These are phyloP conservation scores for Orthosia gothica DNA, from an alignment of 2,888 invertebrate genomes.

Conservation along the genomic window DNA sequence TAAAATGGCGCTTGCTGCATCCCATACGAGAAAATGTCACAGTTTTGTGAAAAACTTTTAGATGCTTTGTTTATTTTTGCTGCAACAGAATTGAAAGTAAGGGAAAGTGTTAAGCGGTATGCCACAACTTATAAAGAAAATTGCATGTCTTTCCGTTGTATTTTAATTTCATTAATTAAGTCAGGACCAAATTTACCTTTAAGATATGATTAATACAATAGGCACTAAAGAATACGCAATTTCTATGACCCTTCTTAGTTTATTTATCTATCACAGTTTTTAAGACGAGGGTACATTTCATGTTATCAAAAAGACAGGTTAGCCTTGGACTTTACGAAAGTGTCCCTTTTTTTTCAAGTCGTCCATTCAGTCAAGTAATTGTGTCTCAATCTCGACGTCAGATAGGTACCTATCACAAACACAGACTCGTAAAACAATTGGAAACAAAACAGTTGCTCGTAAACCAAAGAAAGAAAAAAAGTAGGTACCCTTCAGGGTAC, in stretches of 20 bases:
- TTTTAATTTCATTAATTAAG: not conserved
- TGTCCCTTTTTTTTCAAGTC: not conserved
- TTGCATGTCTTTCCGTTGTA: no score
- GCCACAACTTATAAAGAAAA: not conserved
- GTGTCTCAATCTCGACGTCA: not conserved
- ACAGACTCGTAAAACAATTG: not conserved
- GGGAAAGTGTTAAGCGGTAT: not conserved
- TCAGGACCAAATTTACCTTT: not conserved
- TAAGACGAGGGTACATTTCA: not conserved
- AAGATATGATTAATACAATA: not conserved
- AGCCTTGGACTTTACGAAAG: not conserved
- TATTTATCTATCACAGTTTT: not conserved
- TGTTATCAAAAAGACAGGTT: not conserved
- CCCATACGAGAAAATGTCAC: conserved; percentile 3
- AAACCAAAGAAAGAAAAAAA: conserved; percentile 9
- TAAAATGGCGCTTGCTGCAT: conserved; percentile 76
- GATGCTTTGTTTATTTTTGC: not conserved
- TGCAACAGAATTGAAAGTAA: not conserved
- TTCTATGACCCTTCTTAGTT: not conserved
- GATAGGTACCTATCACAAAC: not conserved
- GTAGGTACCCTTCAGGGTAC: not conserved
- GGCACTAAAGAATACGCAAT: not conserved
- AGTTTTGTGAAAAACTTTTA: not conserved
- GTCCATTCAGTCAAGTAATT: not conserved
- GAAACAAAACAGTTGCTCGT: conserved; percentile 13